Percentiles rank a stretch among this genome's conserved stretches.
Evolutionary conservation across 2,888 invertebrate genomes (phyloP).

Genomic region (Stenotaenia linearis): DNA sequence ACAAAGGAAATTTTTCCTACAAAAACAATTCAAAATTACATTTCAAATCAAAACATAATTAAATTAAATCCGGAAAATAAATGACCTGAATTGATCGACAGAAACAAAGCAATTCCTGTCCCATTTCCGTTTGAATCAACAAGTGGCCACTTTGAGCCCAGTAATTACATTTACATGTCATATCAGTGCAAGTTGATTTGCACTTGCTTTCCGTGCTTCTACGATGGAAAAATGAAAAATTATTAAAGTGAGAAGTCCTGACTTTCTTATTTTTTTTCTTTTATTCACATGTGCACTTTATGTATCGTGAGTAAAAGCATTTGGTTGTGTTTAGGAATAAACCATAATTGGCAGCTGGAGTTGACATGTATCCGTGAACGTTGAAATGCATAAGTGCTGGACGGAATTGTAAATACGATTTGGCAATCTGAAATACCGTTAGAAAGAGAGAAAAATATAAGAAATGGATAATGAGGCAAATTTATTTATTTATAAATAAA

Average conservation of each 20-base stretch:
- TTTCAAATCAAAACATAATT: too few species aligned
- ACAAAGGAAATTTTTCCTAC: not conserved
- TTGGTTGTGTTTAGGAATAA: slow-evolving; percentile 14
- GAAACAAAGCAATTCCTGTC: not conserved
- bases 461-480: too few species aligned
- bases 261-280: not conserved
- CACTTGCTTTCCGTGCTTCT: not conserved
- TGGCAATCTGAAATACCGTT: not conserved
- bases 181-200: not conserved
- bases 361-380: slow-evolving; percentile 7
- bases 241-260: not conserved
- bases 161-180: not conserved
- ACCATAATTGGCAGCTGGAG: slow-evolving; percentile 26
- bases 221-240: not conserved
- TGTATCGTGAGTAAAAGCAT: slow-evolving; percentile 10
- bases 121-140: not conserved
- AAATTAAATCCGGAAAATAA: not conserved
- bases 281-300: not conserved
- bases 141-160: not conserved
- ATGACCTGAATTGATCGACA: not conserved
- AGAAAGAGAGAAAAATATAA: not conserved
- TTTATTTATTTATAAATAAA: not conserved
- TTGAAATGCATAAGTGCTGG: not conserved
- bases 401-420: slow-evolving; percentile 12
- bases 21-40: not conserved